phyloP scores from a whole-genome alignment of 2,888 invertebrate genomes.

The Apantesis nais region DNA sequence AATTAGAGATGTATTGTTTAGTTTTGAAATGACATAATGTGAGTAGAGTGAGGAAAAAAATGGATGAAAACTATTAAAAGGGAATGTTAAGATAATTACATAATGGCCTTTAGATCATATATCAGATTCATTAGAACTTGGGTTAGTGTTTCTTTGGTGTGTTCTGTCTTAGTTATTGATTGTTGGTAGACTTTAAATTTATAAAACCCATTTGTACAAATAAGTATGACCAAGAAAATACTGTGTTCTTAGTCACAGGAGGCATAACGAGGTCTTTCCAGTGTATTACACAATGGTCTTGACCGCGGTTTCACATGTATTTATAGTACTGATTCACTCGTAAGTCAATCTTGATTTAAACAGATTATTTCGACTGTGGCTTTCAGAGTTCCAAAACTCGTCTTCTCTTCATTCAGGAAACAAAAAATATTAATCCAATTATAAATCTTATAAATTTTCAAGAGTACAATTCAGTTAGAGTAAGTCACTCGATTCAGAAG shows the following conservation, averaged over 20 bases:
- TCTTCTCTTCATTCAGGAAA: no score
- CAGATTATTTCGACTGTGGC: no score
- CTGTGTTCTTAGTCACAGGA: neutral
- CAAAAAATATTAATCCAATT: no score
- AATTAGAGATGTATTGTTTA: slow-evolving; percentile 19
- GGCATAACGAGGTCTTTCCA: neutral
- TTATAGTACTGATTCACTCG: no score
- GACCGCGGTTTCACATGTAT: no score
- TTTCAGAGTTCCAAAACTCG: no score
- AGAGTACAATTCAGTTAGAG: no score
- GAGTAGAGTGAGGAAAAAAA: slow-evolving; percentile 37
- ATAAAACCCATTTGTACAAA: neutral
- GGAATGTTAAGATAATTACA: slow-evolving; percentile 11
- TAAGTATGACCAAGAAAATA: neutral
- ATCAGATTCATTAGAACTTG: neutral
- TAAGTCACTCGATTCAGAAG: no score
- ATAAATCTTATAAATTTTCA: no score
- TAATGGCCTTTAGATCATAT: slow-evolving; percentile 13
- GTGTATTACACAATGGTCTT: no score
- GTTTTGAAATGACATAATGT: slow-evolving; percentile 21
- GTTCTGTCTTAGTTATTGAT: no score
- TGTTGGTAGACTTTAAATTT: neutral
- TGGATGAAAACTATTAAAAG: slow-evolving; percentile 22
- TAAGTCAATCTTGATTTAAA: no score
- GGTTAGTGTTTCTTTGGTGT: neutral